Base-by-base conservation (phyloP, 2,797 vertebrate species). In the Phrynocephalus guinanensis region DNA sequence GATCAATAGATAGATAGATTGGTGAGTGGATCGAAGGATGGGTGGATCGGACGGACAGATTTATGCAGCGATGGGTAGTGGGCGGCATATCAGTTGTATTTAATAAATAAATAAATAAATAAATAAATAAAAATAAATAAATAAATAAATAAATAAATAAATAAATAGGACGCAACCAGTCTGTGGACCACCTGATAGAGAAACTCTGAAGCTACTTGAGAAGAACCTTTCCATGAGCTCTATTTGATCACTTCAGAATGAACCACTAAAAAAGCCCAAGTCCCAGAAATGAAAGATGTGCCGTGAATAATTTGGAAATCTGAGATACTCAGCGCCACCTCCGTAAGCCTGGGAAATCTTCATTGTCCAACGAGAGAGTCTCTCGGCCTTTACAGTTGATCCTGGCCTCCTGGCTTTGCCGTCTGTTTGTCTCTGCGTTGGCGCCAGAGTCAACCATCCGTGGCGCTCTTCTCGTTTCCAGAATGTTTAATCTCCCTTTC, bases 401-500 rank as follows among this genome's bases (percentile, higher is more conserved):
- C 72, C 82, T 88, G 82, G 87, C 87, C 82, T 79, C 52, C 6
- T 11, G 24, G 50, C 15, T 52, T 28, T 20, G 22, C 16, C 70
- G 52, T 56, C 52, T 56, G 11, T 13, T 56, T 6, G 20, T 78
- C 66, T 56, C 60, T 4, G 18, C 63, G 15, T 83, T 71, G 86
- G 70, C 79, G 80, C 48, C 16, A 44, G n/a, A 52, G 0, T 44
- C 0, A n/a, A 16, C 26, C 28, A 18, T 13, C 20, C 79, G 82
- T 56, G 76, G 67, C 48, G 72, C 6, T 60, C 24, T 63, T 75
- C 18, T 71, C 26, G 48, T 50, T 75, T 85, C 48, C 84, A 26
- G 48, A 80, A 73, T 86, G 10, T 1, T n/a, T 87, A 75, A 82
- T 85, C 83, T 76, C 70, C 30, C 78, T n/a, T 50, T 80, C 77